A percentile compares a stretch with the other conserved stretches of the same genome.
phyloP scores from a whole-genome alignment of 2,888 invertebrate species.

The Leptarthrus brevirostris region DNA sequence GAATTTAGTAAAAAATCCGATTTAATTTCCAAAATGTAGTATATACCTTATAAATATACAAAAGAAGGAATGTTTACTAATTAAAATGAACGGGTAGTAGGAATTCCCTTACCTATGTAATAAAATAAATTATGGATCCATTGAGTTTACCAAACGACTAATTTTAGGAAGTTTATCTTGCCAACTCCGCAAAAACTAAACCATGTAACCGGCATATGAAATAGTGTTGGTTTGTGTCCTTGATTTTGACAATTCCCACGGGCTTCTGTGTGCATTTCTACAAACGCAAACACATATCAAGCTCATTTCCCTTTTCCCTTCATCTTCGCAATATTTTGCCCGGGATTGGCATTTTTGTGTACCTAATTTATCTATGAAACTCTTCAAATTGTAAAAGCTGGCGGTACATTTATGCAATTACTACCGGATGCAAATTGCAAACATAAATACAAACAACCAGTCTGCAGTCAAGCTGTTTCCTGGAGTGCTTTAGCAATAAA shows the following conservation, averaged over 20 bases:
- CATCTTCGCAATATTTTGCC: not conserved
- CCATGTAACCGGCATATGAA: not conserved
- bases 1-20: too few species aligned
- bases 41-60: too few species aligned
- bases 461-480: slow-evolving; percentile 10
- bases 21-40: too few species aligned
- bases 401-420: not conserved
- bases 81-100: too few species aligned
- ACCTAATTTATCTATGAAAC: too few species aligned
- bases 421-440: not conserved
- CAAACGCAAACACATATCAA: not conserved
- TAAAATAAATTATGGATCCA: not conserved
- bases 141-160: not conserved
- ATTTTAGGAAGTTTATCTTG: slow-evolving; percentile 8
- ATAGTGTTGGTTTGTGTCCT: slow-evolving; percentile 30
- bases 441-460: not conserved
- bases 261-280: not conserved
- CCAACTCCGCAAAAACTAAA: not conserved
- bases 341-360: not conserved
- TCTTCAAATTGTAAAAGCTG: not conserved
- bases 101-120: too few species aligned
- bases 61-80: too few species aligned
- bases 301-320: not conserved
- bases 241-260: slow-evolving; percentile 34
- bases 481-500: slow-evolving; percentile 3